Evolutionary conservation across 2,113 vertebrate genomes (phyloP), one percentile per base, ranked within the genome.

Genomic region (Xiphias gladius): DNA sequence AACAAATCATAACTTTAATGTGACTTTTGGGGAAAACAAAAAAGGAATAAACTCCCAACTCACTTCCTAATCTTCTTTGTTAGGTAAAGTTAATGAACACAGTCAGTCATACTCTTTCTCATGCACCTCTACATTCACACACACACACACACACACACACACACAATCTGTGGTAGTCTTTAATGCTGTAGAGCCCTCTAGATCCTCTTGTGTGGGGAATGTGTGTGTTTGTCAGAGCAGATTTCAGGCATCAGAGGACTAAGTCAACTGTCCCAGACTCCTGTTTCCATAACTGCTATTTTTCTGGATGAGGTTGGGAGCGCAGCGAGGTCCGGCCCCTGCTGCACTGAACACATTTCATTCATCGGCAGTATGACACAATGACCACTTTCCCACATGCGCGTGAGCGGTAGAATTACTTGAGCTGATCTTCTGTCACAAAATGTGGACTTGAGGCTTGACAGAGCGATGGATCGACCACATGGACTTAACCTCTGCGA

Each of bases 201-300:
- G 20, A 46, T 69, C 64, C 28, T 63, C 57, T 35, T 30, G 79
- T 2, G 37, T 43, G 61, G 85, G 83, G 78, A 89, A 87, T 89
- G 87, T 73, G 67, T 62, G 43, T 74, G 67, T 86, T 61, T 80
- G 48, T 83, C 43, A 9, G 73, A 66, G 22, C 46, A 50, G 61
- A 66, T 70, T 66, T 76, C 72, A 73, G 72, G 62, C 20, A 0
- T 41, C 68, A 55, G 68, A 55, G 43, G 7, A 22, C 54, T 63
- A 1, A 73, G 46, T 65, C 76, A 48, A 77, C 80, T 66, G n/a
- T 76, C 50, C 62, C 69, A 52, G 28, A 46, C 46, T 65, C 46
- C 68, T n/a, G 50, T 54, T 77, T 39, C 37, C 19, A 62, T 13
- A 19, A 48, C 55, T 78, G 73, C 78, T 85, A 2, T 63, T 67